Percentiles rank a stretch among this genome's conserved stretches.
Evolutionary conservation across 2,113 vertebrate genomes (phyloP).

Genomic region (Sander vitreus): DNA sequence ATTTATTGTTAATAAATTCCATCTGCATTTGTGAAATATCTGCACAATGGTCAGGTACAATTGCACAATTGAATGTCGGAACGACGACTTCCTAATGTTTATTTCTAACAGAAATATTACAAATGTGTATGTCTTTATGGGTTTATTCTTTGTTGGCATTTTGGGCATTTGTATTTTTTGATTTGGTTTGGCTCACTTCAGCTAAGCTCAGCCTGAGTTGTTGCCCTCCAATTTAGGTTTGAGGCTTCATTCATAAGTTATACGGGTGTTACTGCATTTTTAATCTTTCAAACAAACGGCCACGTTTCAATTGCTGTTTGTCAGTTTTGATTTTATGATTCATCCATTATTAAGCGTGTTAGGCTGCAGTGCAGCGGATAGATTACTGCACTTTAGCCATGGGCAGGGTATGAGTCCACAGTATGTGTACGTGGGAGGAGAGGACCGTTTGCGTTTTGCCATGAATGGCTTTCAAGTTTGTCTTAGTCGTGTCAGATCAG

Average conservation of each 20-base stretch:
- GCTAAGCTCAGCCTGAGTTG: slow-evolving; percentile 9
- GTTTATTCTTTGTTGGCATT: not conserved
- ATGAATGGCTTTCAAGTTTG: not conserved
- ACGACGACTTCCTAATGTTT: not conserved
- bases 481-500: not conserved
- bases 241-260: slow-evolving; percentile 78
- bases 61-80: not conserved
- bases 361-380: slow-evolving; percentile 58
- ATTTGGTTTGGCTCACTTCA: not conserved
- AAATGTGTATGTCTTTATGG: not conserved
- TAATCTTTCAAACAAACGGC: slow-evolving; percentile 76
- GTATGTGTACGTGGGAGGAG: not conserved
- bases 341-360: slow-evolving; percentile 80
- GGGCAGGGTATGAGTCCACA: slow-evolving; percentile 15
- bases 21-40: not conserved
- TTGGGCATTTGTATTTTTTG: not conserved
- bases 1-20: slow-evolving; percentile 24
- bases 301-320: slow-evolving; percentile 81
- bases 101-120: not conserved
- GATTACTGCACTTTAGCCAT: slow-evolving; percentile 61
- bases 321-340: slow-evolving; percentile 82
- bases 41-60: not conserved
- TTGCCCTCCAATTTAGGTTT: slow-evolving; percentile 39
- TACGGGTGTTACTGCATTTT: slow-evolving; percentile 74
- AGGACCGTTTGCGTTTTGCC: slow-evolving; percentile 2